Base-by-base conservation (phyloP, 2,888 invertebrate species). In the Parapristionchus giblindavisi region DNA sequence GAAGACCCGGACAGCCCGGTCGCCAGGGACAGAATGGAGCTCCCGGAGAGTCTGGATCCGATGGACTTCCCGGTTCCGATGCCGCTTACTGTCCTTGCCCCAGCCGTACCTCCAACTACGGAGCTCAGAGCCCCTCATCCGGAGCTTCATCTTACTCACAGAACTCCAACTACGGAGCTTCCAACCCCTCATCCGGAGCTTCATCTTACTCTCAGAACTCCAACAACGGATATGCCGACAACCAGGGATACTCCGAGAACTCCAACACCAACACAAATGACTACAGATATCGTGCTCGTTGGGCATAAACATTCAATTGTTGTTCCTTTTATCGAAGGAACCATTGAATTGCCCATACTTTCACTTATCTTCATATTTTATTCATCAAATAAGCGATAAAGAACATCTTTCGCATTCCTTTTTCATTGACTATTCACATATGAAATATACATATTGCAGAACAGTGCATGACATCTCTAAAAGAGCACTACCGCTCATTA, bases 71-170 rank as follows among this genome's bases (percentile, higher is more conserved):
- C 8, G 68, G 68, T 2, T 68, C 68, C 2, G 68, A 68, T 54
- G 68, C 68, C 29, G 68, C 68, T 5, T 68, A 68, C n/a, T 68
- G 68, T 54, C 68, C 68, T 11, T 68, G 68, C 29, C 68, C 68
- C 6, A 36, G 38, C 34, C 32, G 68, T 11, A 24, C 52, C 1
- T n/a, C 68, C 11, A n/a, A n/a, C n/a, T n/a, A n/a, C n/a, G n/a
- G n/a, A n/a, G n/a, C n/a, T n/a, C n/a, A n/a, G n/a, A n/a, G n/a
- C n/a, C 73, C 73, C 60, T 60, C 60, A 21, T 60, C 73, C 3
- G 73, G 61, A 60, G 73, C 73, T 36, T 60, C 60, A 0, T 73
- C 60, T 61, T 61, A 60, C 51, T 40, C 60, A 21, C 54, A 61
- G 34, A 73, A 60, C 17, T 29, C 48, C 34, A 48, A 36, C 48